phyloP scores from a whole-genome alignment of 1,140 invertebrate genomes.

The Diuraphis noxia region DNA sequence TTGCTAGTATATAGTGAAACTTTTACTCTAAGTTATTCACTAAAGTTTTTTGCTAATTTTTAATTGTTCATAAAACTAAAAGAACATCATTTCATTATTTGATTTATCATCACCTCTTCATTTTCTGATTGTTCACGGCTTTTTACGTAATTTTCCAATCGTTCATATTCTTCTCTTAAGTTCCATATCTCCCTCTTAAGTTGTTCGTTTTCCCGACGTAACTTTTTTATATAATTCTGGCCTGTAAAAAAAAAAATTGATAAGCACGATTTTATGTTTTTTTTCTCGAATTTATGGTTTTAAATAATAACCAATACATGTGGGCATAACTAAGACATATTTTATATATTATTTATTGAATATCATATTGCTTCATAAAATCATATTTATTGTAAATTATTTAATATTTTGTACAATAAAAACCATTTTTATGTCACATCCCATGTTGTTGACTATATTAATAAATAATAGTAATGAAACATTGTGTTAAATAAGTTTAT shows the following conservation, averaged over 20 bases:
- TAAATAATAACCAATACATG: background rate
- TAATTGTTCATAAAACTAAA: background rate
- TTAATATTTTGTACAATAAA: background rate
- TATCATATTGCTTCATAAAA: background rate
- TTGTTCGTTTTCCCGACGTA: constrained; percentile 83
- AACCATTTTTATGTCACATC: background rate
- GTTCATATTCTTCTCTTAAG: constrained; percentile 83
- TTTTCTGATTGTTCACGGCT: constrained; percentile 62
- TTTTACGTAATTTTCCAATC: constrained; percentile 76
- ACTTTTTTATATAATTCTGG: constrained; percentile 84
- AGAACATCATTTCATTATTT: background rate
- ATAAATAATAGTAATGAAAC: too few species aligned
- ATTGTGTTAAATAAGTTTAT: background rate
- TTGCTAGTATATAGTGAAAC: background rate
- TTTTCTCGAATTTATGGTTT: background rate
- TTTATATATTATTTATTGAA: background rate
- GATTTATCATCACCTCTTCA: constrained; percentile 18
- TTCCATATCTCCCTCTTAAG: constrained; percentile 83
- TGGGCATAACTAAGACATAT: background rate
- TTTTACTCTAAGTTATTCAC: background rate
- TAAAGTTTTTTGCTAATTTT: background rate
- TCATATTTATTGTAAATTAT: background rate
- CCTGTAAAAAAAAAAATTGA: constrained; percentile 65
- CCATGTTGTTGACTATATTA: background rate
- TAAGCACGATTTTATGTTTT: background rate